Percentiles rank a stretch among this genome's conserved stretches.
phyloP scores from a whole-genome alignment of 2,888 invertebrate species.

The Mechanitis messenoides region DNA sequence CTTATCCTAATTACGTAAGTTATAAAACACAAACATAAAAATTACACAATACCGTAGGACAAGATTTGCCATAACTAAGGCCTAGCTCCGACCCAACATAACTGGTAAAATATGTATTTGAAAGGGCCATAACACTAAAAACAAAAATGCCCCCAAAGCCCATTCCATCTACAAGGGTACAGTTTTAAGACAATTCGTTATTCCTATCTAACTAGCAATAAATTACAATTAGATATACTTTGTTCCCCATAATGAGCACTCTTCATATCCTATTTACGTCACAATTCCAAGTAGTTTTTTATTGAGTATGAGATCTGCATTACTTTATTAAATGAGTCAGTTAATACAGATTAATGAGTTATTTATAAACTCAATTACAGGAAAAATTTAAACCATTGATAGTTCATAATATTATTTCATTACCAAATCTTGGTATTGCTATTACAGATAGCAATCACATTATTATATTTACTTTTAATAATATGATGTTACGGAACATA shows the following conservation, averaged over 20 bases:
- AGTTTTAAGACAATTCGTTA: conserved; percentile 17
- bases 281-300: conserved; percentile 38
- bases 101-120: no score
- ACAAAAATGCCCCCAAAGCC: conserved; percentile 12
- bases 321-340: not conserved
- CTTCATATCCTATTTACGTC: conserved; percentile 34
- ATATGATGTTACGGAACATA: not conserved
- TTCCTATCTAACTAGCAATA: conserved; percentile 26
- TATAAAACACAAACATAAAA: no score
- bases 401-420: no score
- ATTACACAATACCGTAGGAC: no score
- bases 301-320: not conserved
- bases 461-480: not conserved
- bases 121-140: no score
- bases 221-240: conserved; percentile 38
- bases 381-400: no score
- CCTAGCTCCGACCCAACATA: no score
- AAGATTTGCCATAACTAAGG: no score
- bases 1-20: no score
- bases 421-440: no score
- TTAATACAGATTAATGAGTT: not conserved
- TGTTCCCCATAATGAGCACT: conserved; percentile 64
- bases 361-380: no score
- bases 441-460: not conserved
- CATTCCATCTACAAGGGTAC: conserved; percentile 11